phyloP scores from a whole-genome alignment of 2,888 invertebrate genomes.

The Andrena bicolor region DNA sequence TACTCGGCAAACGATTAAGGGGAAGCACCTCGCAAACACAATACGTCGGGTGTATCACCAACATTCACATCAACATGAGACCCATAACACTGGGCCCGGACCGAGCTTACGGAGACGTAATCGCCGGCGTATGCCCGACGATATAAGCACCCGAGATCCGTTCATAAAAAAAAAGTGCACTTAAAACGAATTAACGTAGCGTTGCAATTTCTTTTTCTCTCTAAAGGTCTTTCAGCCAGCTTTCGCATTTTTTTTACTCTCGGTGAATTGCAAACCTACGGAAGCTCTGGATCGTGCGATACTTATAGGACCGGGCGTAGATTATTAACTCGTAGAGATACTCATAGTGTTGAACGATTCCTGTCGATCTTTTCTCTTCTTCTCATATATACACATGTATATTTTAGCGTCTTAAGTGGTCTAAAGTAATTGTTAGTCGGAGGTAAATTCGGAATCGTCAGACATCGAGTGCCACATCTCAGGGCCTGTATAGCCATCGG shows the following conservation, averaged over 20 bases:
- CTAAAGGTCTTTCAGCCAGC: slow-evolving; percentile 7
- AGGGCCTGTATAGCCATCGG: slow-evolving; percentile 25
- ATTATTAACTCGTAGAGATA: slow-evolving; percentile 1
- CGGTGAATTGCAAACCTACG: not conserved
- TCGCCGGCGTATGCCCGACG: slow-evolving; percentile 92
- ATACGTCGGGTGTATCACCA: slow-evolving; percentile 93
- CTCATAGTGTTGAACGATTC: slow-evolving; percentile 15
- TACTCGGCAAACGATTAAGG: slow-evolving; percentile 85
- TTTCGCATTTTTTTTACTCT: not conserved
- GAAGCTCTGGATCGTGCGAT: not conserved
- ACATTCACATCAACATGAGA: slow-evolving; percentile 88
- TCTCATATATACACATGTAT: slow-evolving; percentile 23
- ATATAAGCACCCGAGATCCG: slow-evolving; percentile 86
- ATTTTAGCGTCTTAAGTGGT: slow-evolving; percentile 36
- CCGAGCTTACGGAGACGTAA: slow-evolving; percentile 90
- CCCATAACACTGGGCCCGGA: slow-evolving; percentile 86
- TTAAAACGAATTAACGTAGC: slow-evolving; percentile 17
- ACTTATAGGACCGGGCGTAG: slow-evolving; percentile 3
- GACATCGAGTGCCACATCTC: slow-evolving; percentile 39
- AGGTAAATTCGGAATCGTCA: slow-evolving; percentile 25
- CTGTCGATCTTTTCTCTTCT: slow-evolving; percentile 9
- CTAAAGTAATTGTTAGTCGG: slow-evolving; percentile 17
- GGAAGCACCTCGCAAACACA: slow-evolving; percentile 91
- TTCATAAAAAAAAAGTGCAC: slow-evolving; percentile 29
- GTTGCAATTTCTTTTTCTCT: slow-evolving; percentile 7